Base-by-base conservation (phyloP, 2,797 vertebrate species). In the Urosaurus nigricauda region DNA sequence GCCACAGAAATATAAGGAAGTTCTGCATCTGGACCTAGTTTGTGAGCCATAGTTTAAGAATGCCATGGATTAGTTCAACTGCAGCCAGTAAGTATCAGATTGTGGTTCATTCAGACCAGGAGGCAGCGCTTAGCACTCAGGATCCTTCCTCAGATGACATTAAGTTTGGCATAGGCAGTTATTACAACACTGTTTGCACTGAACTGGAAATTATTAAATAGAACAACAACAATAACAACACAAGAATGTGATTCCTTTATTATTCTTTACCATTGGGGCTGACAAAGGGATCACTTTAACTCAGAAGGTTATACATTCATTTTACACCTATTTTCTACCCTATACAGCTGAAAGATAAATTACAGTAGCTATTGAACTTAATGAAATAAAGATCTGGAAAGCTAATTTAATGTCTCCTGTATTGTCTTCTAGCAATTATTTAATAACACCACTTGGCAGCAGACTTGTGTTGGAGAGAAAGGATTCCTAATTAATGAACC, bases 401-500 rank as follows among this genome's bases (percentile, higher is more conserved):
- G 37, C 1, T 51, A n/a, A 65, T 88, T 83, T 47, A 83, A 74
- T 24, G 12, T 51, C 1, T 60, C 56, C 43, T 47, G 40, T 32
- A 21, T 63, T 83, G 71, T 83, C 14, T 83, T 63, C 21, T 77
- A 75, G 43, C 71, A 74, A 13, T 32, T 53, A 43, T 3, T 80
- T 37, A 32, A 13, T 26, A 9, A 1, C 65, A 37, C 70, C 2
- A 95, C 95, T 13, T 98, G 97, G 97, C 94, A 97, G 40, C 70
- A 89, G 8, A 96, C 88, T 92, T 96, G 73, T 26, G 89, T 96
- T 65, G 96, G 96, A 43, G 94, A 92, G 85, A 98, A 94, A 92
- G 98, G 97, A n/a, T 98, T 97, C 94, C 97, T 97, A 95, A 96
- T 94, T 96, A 99, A 98, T 88, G 98, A 98, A 94, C 94, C 93